Percentiles rank a stretch among this genome's conserved stretches.
phyloP scores from a whole-genome alignment of 2,797 vertebrate species.

The Acrocephalus scirpaceus region DNA sequence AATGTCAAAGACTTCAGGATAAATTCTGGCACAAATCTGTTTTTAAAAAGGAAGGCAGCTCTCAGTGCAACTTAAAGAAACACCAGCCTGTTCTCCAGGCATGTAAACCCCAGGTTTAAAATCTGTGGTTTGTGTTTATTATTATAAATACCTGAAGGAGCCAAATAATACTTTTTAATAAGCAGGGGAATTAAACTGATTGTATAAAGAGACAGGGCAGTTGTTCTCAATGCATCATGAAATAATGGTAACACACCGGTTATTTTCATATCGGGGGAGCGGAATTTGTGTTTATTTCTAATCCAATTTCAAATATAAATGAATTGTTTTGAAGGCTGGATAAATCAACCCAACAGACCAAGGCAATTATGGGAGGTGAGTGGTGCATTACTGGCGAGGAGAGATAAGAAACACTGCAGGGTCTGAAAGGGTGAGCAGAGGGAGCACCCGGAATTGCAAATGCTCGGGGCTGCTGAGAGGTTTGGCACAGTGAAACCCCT shows the following conservation, averaged over 20 bases:
- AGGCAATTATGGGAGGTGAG: constrained; percentile 30
- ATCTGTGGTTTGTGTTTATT: not conserved
- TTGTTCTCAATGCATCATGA: not conserved
- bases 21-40: not conserved
- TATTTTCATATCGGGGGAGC: not conserved
- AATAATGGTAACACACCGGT: not conserved
- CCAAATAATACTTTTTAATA: not conserved
- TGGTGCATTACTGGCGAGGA: not conserved
- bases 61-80: not conserved
- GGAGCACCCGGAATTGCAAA: not conserved
- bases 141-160: not conserved
- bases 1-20: not conserved
- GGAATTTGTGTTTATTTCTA: not conserved
- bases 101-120: not conserved
- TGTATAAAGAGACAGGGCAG: not conserved
- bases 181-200: not conserved
- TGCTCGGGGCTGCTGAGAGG: not conserved
- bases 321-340: constrained; percentile 33
- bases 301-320: constrained; percentile 17
- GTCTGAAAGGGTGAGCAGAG: not conserved
- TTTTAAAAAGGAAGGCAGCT: not conserved
- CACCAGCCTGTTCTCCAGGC: not conserved
- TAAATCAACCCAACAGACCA: not conserved
- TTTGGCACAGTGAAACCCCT: not conserved
- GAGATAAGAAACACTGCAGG: constrained; percentile 30